Percentiles rank a stretch among this genome's conserved stretches.
phyloP scores from a whole-genome alignment of 2,888 invertebrate species.

The Cephalotes varians region DNA sequence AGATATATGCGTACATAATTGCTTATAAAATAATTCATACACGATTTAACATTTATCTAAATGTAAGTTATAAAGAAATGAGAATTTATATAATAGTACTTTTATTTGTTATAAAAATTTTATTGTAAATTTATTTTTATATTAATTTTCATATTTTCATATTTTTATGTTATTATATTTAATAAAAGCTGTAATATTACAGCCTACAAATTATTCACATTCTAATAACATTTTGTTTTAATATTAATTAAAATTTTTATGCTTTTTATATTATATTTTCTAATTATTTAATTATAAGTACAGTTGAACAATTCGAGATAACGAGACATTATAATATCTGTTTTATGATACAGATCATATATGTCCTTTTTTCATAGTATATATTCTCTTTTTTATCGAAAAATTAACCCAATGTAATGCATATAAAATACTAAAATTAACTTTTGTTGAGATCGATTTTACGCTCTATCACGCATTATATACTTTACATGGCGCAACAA shows the following conservation, averaged over 20 bases:
- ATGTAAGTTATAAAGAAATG: neutral
- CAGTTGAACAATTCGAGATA: neutral
- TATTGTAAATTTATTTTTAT: neutral
- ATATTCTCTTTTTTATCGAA: neutral
- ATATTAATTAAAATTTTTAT: neutral
- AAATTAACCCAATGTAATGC: neutral
- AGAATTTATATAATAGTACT: slow-evolving; percentile 1
- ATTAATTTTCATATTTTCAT: neutral
- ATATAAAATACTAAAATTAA: slow-evolving; percentile 16
- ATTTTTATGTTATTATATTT: neutral
- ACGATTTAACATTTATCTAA: slow-evolving; percentile 19
- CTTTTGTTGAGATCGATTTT: neutral
- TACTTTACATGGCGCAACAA: neutral
- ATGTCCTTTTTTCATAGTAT: no score
- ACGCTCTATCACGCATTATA: neutral
- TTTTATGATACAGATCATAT: neutral
- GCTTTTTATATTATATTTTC: neutral
- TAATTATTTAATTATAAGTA: neutral
- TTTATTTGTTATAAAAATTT: slow-evolving; percentile 6
- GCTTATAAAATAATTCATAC: neutral
- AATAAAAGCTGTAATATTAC: neutral
- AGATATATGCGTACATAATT: neutral
- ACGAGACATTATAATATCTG: neutral
- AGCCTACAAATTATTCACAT: neutral
- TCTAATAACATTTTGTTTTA: neutral